Evolutionary conservation across 2,797 vertebrate genomes (phyloP).

Genomic region (Podarcis lilfordi): DNA sequence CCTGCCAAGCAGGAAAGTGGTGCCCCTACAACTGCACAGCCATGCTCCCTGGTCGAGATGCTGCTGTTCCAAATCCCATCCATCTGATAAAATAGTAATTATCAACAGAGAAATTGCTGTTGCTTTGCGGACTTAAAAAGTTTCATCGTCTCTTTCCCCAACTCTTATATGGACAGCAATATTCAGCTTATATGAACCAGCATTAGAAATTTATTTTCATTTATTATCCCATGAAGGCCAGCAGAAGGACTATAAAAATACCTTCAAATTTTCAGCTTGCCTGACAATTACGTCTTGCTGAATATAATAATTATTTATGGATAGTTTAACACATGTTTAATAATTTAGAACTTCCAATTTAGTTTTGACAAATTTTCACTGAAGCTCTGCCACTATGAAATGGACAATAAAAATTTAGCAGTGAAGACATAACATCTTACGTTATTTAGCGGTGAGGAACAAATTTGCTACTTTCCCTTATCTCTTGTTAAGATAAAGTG

Average conservation of each 20-base stretch:
- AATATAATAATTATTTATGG: slow-evolving; percentile 55
- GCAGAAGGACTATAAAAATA: slow-evolving; percentile 55
- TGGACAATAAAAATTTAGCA: slow-evolving; percentile 27
- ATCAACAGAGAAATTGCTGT: neutral
- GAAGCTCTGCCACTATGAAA: slow-evolving; percentile 28
- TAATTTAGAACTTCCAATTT: slow-evolving; percentile 44
- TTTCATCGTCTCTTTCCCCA: slow-evolving; percentile 21
- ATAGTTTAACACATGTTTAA: slow-evolving; percentile 33
- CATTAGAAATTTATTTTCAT: slow-evolving; percentile 60
- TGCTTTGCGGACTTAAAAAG: neutral
- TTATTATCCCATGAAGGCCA: slow-evolving; percentile 57
- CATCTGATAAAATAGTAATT: neutral
- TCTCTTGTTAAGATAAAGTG: slow-evolving; percentile 27
- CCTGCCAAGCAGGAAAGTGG: neutral
- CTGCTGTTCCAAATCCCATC: neutral
- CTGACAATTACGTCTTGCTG: slow-evolving; percentile 25
- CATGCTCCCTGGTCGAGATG: neutral
- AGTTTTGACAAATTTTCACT: slow-evolving; percentile 44
- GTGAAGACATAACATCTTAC: slow-evolving; percentile 13
- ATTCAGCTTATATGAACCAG: slow-evolving; percentile 52
- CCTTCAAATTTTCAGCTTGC: slow-evolving; percentile 53
- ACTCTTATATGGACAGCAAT: slow-evolving; percentile 1
- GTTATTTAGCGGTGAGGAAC: slow-evolving; percentile 9
- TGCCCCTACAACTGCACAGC: neutral
- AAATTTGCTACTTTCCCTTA: neutral